Evolutionary conservation across 2,113 vertebrate genomes (phyloP), one percentile per base, ranked within the genome.

Genomic region (Choloepus hoffmanni): DNA sequence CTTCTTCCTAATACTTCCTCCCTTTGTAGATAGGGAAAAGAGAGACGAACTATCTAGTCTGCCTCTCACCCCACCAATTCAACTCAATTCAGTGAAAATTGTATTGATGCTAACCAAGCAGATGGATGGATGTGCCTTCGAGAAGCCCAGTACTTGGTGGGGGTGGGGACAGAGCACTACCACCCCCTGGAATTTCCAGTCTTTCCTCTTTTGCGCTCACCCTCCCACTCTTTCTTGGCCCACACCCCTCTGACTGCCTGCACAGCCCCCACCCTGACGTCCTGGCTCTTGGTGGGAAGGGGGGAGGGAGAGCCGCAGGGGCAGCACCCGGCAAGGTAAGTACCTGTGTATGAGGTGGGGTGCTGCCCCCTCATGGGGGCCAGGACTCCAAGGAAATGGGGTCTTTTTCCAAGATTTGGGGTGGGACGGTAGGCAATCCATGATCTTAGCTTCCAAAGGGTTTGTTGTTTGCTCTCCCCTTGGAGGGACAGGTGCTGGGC

Each of bases 331-430:
- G 30, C 33, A 40, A 68, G 28, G 40, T 16, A 28, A 26, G 43
- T 21, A 7, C 8, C 0, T 1, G n/a, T 50, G 76, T 78, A 26
- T 50, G 1, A 26, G 36, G 1, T 6, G 2, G 67, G 63, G 13
- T n/a, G 43, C 33, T 68, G 10, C 19, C n/a, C 43, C 33, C 23
- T 74, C 21, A 21, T 36, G 53, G 5, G 40, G 4, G 18, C 23
- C 2, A 9, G 19, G 24, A 2, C 24, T 63, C 43, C 83, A 65
- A 88, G 58, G 30, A 33, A 36, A 62, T 33, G 24, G 21, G 28
- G 14, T 23, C 68, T 28, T 72, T 82, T 82, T 67, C 36, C 85
- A 86, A 53, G 62, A 50, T 60, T 85, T 53, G 2, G 23, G 43
- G 9, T 60, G 3, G 18, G 43, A 43, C 36, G 26, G 14, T 73